A percentile compares a stretch with the other conserved stretches of the same genome.
These are phyloP conservation scores for Suillia variegata DNA, from an alignment of 2,888 invertebrate species.

Conservation along the genomic window DNA sequence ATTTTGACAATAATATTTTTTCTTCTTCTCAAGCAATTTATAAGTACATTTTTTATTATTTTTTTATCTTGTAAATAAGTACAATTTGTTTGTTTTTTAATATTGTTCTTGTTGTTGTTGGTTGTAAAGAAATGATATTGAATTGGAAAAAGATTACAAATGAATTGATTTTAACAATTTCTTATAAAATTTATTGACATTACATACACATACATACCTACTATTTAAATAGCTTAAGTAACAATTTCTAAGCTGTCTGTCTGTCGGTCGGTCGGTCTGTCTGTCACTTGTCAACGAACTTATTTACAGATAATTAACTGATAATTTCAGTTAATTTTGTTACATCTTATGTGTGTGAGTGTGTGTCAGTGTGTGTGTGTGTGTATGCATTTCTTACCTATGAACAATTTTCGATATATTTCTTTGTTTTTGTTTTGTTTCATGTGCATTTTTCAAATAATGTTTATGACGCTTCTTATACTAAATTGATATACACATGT, in stretches of 20 bases:
- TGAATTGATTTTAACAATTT: too few relatives aligned
- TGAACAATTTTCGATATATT: slow-evolving; percentile 46
- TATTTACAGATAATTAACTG: slow-evolving; percentile 40
- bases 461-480: neutral
- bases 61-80: slow-evolving; percentile 9
- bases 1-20: slow-evolving; percentile 27
- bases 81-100: neutral
- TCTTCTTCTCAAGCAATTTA: too few relatives aligned
- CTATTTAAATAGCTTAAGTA: neutral
- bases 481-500: too few relatives aligned
- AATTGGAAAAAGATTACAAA: too few relatives aligned
- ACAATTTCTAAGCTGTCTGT: neutral
- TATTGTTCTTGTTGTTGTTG: neutral
- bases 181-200: too few relatives aligned
- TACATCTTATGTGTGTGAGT: too few relatives aligned
- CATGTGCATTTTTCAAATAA: slow-evolving; percentile 7
- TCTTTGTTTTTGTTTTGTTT: slow-evolving; percentile 8
- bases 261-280: too few relatives aligned
- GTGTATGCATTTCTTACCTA: slow-evolving; percentile 41
- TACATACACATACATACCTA: too few relatives aligned
- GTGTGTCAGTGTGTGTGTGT: slow-evolving; percentile 22
- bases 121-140: neutral
- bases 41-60: slow-evolving; percentile 3
- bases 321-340: slow-evolving; percentile 19
- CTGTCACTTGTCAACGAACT: slow-evolving; percentile 35